A percentile compares a stretch with the other conserved stretches of the same genome.
phyloP scores from a whole-genome alignment of 2,888 invertebrate genomes.

The Orchestes rusci region DNA sequence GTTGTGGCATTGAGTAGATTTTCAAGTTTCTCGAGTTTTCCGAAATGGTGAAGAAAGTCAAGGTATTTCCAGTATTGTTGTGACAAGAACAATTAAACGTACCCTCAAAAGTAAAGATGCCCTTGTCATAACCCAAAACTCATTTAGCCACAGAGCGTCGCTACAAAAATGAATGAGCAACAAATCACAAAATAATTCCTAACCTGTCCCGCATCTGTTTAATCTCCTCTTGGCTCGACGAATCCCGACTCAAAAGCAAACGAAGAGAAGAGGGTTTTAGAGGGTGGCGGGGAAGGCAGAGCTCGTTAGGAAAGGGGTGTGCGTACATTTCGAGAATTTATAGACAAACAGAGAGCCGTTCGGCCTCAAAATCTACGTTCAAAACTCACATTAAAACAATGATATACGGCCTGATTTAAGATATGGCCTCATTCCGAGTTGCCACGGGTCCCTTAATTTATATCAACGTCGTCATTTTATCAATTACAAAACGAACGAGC shows the following conservation, averaged over 20 bases:
- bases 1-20: no score
- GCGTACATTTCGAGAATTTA: constrained; percentile 43
- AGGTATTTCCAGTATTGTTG: no score
- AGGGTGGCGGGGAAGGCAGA: constrained; percentile 24
- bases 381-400: constrained; percentile 45
- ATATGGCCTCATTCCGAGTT: constrained; percentile 45
- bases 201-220: constrained; percentile 21
- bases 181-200: constrained; percentile 21
- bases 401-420: constrained; percentile 46
- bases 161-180: constrained; percentile 10
- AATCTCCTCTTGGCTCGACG: constrained; percentile 22
- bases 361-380: constrained; percentile 41
- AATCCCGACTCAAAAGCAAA: constrained; percentile 24
- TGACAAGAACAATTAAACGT: no score
- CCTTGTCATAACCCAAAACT: no score
- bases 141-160: no score
- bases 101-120: no score
- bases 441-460: constrained; percentile 46
- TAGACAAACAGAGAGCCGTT: constrained; percentile 43
- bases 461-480: constrained; percentile 47
- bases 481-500: constrained; percentile 46
- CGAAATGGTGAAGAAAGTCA: no score
- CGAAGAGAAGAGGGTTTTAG: constrained; percentile 13
- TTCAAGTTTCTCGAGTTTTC: no score
- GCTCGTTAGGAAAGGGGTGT: constrained; percentile 35